Evolutionary conservation across 2,888 invertebrate genomes (phyloP), one percentile per base, ranked within the genome.

Genomic region (Plutella xylostella): DNA sequence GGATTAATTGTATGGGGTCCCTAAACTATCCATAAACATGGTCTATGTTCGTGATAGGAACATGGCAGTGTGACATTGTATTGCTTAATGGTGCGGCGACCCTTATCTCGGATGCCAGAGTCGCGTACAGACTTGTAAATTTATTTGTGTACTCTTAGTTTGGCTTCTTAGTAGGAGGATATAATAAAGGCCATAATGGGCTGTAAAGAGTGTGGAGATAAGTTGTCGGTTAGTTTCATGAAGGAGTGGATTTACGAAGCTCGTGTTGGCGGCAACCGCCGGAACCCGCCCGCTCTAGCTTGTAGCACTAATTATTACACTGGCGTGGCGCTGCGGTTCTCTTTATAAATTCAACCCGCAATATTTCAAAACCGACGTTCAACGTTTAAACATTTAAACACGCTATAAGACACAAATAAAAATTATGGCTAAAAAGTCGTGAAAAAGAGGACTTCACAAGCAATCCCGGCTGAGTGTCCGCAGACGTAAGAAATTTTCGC

Each of bases 41-140:
- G 60, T 64, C 63, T 58, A 58, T 55, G 57, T 57, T 55, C 64
- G 61, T 64, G 64, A 63, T 68, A 60, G 63, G 61, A 60, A 63
- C 63, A 9, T 31, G 22, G 31, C 9, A 42, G 42, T 62, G 64
- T 67, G 68, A 72, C 68, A 69, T 66, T 72, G 65, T 70, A 63
- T 48, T 50, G 46, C 60, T 66, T 68, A 71, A 75, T 71, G 66
- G 71, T 65, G 68, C 66, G 69, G 69, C 67, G 72, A 68, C 72
- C 69, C 73, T 76, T 78, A 78, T 76, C 75, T 75, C 61, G 64
- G 66, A 62, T 65, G 72, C 61, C 64, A 60, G 65, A 63, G 63
- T 61, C 60, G 57, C 62, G 45, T 18, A 18, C 11, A 3, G 28
- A 35, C 39, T 34, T 34, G 34, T 14, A 34, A 34, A 15, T 34